These are phyloP conservation scores for Laothoe populi DNA, from an alignment of 2,888 invertebrate genomes.

Conservation along the genomic window DNA sequence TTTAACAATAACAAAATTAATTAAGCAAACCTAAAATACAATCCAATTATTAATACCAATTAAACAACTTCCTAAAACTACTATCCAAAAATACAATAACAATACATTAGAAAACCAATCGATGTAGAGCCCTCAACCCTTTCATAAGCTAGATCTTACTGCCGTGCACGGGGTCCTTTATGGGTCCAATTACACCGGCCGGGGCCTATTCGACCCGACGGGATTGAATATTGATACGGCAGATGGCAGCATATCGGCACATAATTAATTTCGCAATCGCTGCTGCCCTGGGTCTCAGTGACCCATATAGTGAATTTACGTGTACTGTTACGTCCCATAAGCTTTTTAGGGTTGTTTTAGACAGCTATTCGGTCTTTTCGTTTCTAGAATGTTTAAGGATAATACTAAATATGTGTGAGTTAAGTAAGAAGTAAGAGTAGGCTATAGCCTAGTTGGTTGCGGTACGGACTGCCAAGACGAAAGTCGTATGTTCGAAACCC, in stretches of 20 bases:
- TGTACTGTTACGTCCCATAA: slow-evolving; percentile 38
- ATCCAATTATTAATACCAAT: slow-evolving; percentile 4
- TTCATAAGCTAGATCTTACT: slow-evolving; percentile 33
- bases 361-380: background rate
- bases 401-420: no score
- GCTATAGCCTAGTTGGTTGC: no score
- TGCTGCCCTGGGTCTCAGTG: slow-evolving; percentile 51
- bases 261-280: slow-evolving; percentile 77
- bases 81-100: slow-evolving; percentile 50
- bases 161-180: slow-evolving; percentile 8
- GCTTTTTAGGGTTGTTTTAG: slow-evolving; percentile 16
- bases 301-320: slow-evolving; percentile 59
- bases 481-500: no score
- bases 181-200: slow-evolving; percentile 18
- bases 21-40: background rate
- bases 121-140: slow-evolving; percentile 39
- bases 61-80: slow-evolving; percentile 32
- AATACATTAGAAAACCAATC: slow-evolving; percentile 47
- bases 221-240: slow-evolving; percentile 80
- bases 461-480: no score
- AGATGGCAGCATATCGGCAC: slow-evolving; percentile 77
- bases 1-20: background rate
- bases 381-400: background rate
- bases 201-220: slow-evolving; percentile 51
- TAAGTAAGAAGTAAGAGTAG: no score